Evolutionary conservation across 2,888 invertebrate genomes (phyloP).

Genomic region (Bugulina stolonifera): DNA sequence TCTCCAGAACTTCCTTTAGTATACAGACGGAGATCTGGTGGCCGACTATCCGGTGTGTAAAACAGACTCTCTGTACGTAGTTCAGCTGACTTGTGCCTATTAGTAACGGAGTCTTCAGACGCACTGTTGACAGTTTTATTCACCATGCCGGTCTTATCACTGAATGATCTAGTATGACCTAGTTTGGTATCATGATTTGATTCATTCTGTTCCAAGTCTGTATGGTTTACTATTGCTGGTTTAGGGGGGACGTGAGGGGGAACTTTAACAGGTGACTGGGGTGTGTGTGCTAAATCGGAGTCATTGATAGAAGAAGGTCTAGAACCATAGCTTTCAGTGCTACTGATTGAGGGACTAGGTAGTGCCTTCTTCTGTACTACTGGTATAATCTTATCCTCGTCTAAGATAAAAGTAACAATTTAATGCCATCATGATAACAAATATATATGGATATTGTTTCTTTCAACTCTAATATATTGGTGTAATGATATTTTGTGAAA

Average conservation of each 20-base stretch:
- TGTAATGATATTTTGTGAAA: too few species aligned
- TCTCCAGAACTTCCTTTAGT: background rate
- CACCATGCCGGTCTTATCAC: background rate
- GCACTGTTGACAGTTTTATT: background rate
- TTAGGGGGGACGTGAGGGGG: background rate
- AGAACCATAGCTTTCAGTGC: background rate
- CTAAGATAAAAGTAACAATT: too few species aligned
- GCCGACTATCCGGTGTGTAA: conserved; percentile 4
- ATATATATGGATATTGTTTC: too few species aligned
- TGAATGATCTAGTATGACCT: background rate
- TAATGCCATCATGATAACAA: too few species aligned
- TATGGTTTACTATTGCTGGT: background rate
- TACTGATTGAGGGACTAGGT: conserved; percentile 6
- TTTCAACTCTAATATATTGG: too few species aligned
- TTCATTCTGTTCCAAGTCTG: background rate
- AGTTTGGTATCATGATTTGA: background rate
- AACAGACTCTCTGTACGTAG: background rate
- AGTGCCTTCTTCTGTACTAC: conserved; percentile 1
- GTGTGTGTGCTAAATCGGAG: background rate
- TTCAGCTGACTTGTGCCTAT: background rate
- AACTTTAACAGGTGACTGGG: background rate
- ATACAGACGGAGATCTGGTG: background rate
- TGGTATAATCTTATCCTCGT: conserved; percentile 9
- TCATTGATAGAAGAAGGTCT: background rate
- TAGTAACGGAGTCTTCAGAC: background rate